These are phyloP conservation scores for Festucalex cinctus DNA, from an alignment of 2,113 vertebrate genomes.

Conservation along the genomic window DNA sequence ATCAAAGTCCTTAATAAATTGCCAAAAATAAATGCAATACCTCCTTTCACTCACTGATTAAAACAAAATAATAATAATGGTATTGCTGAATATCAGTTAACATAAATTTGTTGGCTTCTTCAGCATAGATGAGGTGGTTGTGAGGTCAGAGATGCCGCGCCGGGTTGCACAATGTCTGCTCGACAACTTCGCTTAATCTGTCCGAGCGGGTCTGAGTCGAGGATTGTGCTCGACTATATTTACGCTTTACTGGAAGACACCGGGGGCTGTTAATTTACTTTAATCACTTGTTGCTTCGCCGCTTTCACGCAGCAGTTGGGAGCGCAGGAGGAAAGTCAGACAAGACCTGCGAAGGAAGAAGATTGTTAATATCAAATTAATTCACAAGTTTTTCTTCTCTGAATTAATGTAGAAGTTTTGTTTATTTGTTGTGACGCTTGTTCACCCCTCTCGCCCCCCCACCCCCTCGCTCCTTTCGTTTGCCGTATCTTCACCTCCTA, in stretches of 20 bases:
- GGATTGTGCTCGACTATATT: conserved; percentile 53
- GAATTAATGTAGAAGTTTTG: background rate
- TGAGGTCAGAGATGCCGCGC: conserved; percentile 5
- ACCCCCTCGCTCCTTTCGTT: conserved; percentile 39
- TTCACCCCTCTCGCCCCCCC: background rate
- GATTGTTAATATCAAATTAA: background rate
- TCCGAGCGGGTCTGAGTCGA: conserved; percentile 37
- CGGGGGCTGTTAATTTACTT: background rate
- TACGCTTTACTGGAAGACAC: conserved; percentile 41
- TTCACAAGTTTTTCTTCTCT: too few relatives aligned
- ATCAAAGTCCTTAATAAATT: too few relatives aligned
- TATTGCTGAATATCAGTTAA: background rate
- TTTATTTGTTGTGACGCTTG: background rate
- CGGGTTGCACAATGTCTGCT: conserved; percentile 37
- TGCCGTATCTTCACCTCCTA: conserved; percentile 31
- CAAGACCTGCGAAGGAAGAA: background rate
- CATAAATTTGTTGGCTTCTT: background rate
- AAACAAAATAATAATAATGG: background rate
- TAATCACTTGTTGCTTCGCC: too few relatives aligned
- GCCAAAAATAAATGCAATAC: too few relatives aligned
- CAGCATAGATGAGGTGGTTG: background rate
- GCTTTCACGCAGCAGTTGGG: too few relatives aligned
- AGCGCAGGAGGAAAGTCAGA: background rate
- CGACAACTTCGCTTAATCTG: conserved; percentile 54
- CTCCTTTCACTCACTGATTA: too few relatives aligned